A percentile compares a stretch with the other conserved stretches of the same genome.
These are phyloP conservation scores for Dynastes hyllus DNA, from an alignment of 2,888 invertebrate species.

Conservation along the genomic window DNA sequence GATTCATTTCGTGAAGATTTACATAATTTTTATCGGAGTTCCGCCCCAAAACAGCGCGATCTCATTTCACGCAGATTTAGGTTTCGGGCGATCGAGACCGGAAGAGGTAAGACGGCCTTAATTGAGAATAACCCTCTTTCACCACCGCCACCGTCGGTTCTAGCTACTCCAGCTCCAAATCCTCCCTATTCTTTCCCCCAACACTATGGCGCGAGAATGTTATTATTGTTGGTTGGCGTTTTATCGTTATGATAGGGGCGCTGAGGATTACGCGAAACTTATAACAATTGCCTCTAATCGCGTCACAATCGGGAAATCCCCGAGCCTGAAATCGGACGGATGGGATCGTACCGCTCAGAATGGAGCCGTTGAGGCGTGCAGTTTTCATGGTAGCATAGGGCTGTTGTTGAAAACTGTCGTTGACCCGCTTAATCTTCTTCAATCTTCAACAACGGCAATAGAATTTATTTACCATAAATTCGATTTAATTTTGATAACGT, in stretches of 20 bases:
- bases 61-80: constrained; percentile 47
- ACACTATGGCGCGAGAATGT: not conserved
- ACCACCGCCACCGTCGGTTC: not conserved
- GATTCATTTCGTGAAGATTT: constrained; percentile 44
- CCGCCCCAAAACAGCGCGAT: constrained; percentile 28
- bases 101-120: constrained; percentile 37
- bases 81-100: constrained; percentile 9
- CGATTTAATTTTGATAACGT: constrained; percentile 21
- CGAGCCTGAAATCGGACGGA: constrained; percentile 14
- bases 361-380: constrained; percentile 7
- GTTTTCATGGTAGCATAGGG: not conserved
- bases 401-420: constrained; percentile 12
- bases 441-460: constrained; percentile 11
- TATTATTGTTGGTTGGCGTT: constrained; percentile 43
- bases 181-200: not conserved
- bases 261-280: constrained; percentile 36
- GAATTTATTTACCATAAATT: constrained; percentile 32
- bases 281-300: constrained; percentile 44
- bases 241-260: constrained; percentile 31
- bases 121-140: constrained; percentile 39
- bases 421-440: constrained; percentile 28
- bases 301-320: constrained; percentile 34
- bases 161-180: not conserved
- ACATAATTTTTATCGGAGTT: constrained; percentile 40
- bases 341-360: not conserved